Base-by-base conservation (phyloP, 2,888 invertebrate species). In the Leptinotarsa haldemani region DNA sequence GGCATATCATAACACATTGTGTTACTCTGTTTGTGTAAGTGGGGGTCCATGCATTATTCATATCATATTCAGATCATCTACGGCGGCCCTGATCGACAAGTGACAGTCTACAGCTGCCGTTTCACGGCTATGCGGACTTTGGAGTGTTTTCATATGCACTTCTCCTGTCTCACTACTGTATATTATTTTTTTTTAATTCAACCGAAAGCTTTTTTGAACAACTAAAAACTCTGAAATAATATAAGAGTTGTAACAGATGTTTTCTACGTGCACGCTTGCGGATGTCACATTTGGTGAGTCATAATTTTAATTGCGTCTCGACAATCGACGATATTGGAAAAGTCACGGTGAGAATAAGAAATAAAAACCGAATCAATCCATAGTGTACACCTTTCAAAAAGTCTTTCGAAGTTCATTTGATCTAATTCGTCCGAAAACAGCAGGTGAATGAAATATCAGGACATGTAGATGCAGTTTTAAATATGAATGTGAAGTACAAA, bases 31-130 rank as follows among this genome's bases (percentile, higher is more conserved):
- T 85, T 85, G 82, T 83, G 83, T 83, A 85, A 73, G 82, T 81
- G 84, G 83, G 84, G 84, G 82, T 79, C 80, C 68, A 83, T 86
- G 83, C 83, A 86, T 86, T 85, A 86, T 86, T 85, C 86, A 85
- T 85, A 80, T 81, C 80, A 84, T 84, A 84, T 85, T 84, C 84
- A 83, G 83, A 85, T 84, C 85, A 84, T 84, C 83, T 82, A 83
- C 75, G 84, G 80, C 77, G 80, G 80, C 76, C 68, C 79, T 86
- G 87, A 87, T 86, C 85, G 87, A 87, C 87, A 87, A 87, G 87
- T 87, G 87, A 87, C 87, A 86, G 86, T 85, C 81, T 77, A 84
- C 87, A 87, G 87, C 87, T 87, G 87, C 87, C 84, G 86, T 85
- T 86, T 86, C 86, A 85, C 86, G 83, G 84, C 82, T 82, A 83